Conservation (phyloP, 1,140 invertebrate genomes). For the Phthorimaea operculella region DNA sequence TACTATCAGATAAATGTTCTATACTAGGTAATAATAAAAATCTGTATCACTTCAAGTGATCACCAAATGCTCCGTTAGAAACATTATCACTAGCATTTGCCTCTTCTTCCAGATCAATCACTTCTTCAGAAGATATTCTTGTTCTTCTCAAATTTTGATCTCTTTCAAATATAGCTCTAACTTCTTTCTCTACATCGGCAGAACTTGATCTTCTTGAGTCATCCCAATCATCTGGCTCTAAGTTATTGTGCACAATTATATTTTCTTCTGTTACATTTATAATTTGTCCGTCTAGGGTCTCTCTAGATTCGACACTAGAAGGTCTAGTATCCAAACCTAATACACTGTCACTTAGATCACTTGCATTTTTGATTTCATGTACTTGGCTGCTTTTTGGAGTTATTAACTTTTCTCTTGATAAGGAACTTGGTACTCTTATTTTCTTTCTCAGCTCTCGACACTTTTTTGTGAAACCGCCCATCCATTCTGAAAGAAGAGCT, state of each 20-base stretch:
- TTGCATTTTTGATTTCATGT: slow-evolving; percentile 11
- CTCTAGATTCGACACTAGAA: slow-evolving; percentile 31
- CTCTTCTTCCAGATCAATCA: slow-evolving; percentile 14
- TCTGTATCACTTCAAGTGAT: slow-evolving; percentile 15
- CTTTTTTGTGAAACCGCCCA: slow-evolving; percentile 72
- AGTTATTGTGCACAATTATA: slow-evolving; percentile 39
- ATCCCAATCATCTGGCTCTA: slow-evolving; percentile 24
- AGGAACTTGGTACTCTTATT: slow-evolving; percentile 14
- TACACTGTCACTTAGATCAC: slow-evolving; percentile 16
- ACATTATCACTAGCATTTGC: slow-evolving; percentile 22
- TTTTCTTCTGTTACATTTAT: slow-evolving; percentile 43
- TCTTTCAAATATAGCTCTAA: slow-evolving; percentile 51
- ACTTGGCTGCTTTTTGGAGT: slow-evolving; percentile 15
- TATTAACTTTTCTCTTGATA: slow-evolving; percentile 24
- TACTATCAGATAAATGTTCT: no score
- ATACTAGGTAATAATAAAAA: no score
- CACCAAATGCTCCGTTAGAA: slow-evolving; percentile 38
- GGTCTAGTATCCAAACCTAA: slow-evolving; percentile 24
- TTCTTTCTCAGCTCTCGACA: slow-evolving; percentile 47
- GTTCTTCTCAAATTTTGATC: slow-evolving; percentile 19
- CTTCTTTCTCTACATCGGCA: slow-evolving; percentile 53
- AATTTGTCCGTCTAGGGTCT: slow-evolving; percentile 40
- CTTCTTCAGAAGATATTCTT: slow-evolving; percentile 9
- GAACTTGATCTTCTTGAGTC: slow-evolving; percentile 51
- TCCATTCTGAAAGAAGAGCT: slow-evolving; percentile 70